A percentile compares a stretch with the other conserved stretches of the same genome.
phyloP scores from a whole-genome alignment of 64 coral and sea anemone genomes.

The Montipora capricornis region DNA sequence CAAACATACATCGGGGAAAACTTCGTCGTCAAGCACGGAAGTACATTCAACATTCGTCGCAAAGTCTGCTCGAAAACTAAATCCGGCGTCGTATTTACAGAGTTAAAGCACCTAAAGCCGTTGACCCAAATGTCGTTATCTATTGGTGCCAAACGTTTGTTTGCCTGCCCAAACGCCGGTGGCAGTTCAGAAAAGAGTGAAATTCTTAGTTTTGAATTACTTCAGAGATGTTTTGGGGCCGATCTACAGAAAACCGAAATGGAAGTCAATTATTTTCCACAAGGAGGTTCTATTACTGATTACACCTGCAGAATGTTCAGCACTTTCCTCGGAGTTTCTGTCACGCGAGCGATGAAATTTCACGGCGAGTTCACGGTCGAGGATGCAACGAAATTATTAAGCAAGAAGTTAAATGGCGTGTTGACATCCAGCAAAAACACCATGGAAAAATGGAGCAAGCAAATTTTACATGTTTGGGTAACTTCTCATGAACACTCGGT shows the following conservation, averaged over 20 bases:
- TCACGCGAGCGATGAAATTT: conserved; percentile 92
- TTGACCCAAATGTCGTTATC: conserved; percentile 77
- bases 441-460: conserved; percentile 88
- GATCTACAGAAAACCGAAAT: conserved; percentile 84
- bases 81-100: conserved; percentile 67
- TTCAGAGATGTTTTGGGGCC: conserved; percentile 84
- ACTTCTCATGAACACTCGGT: conserved; percentile 47
- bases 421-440: conserved; percentile 78
- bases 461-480: conserved; percentile 91
- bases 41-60: conserved; percentile 70
- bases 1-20: conserved; percentile 84
- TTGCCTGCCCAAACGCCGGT: conserved; percentile 74
- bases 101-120: conserved; percentile 48
- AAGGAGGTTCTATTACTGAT: conserved; percentile 84
- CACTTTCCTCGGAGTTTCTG: conserved; percentile 79
- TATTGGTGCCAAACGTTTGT: conserved; percentile 70
- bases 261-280: conserved; percentile 86
- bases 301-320: conserved; percentile 87
- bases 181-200: conserved; percentile 91
- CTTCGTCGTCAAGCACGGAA: conserved; percentile 76
- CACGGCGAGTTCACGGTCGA: conserved; percentile 77
- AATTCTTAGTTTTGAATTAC: conserved; percentile 80
- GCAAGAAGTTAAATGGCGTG: conserved; percentile 84
- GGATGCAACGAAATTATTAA: conserved; percentile 73
- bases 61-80: conserved; percentile 40